phyloP scores from a whole-genome alignment of 2,888 invertebrate species.

The Ophraella communa region DNA sequence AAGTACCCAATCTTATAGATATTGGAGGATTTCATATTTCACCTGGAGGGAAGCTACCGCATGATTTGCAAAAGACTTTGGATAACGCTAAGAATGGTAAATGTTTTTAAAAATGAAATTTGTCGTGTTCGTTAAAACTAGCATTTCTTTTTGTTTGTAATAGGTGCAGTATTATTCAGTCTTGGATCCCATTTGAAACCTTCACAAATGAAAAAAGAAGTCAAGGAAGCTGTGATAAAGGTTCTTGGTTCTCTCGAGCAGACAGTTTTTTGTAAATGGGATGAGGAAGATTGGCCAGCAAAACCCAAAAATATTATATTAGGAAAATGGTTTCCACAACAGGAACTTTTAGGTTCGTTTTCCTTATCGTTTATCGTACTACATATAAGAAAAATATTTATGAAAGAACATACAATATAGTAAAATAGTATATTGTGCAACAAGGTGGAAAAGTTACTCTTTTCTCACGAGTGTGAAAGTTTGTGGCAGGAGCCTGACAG shows the following conservation, averaged over 20 bases:
- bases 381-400: neutral
- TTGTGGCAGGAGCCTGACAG: too few species aligned
- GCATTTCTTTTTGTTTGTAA: too few species aligned
- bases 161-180: slow-evolving; percentile 63
- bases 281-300: slow-evolving; percentile 62
- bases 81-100: slow-evolving; percentile 64
- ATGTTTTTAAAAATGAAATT: neutral
- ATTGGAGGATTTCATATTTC: slow-evolving; percentile 64
- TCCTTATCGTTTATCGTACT: neutral
- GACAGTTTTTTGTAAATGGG: slow-evolving; percentile 75
- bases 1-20: slow-evolving; percentile 65
- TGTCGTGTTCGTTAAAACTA: too few species aligned
- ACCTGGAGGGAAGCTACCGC: slow-evolving; percentile 46
- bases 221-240: slow-evolving; percentile 63
- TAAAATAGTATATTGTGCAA: too few species aligned
- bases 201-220: slow-evolving; percentile 62
- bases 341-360: slow-evolving; percentile 48
- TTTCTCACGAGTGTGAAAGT: too few species aligned
- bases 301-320: slow-evolving; percentile 66
- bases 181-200: slow-evolving; percentile 68
- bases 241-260: slow-evolving; percentile 67
- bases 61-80: slow-evolving; percentile 62
- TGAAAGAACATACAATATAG: too few species aligned
- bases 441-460: too few species aligned
- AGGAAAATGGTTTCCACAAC: slow-evolving; percentile 73